These are phyloP conservation scores for Typhlichthys subterraneus DNA, from an alignment of 2,797 vertebrate genomes.

Conservation along the genomic window DNA sequence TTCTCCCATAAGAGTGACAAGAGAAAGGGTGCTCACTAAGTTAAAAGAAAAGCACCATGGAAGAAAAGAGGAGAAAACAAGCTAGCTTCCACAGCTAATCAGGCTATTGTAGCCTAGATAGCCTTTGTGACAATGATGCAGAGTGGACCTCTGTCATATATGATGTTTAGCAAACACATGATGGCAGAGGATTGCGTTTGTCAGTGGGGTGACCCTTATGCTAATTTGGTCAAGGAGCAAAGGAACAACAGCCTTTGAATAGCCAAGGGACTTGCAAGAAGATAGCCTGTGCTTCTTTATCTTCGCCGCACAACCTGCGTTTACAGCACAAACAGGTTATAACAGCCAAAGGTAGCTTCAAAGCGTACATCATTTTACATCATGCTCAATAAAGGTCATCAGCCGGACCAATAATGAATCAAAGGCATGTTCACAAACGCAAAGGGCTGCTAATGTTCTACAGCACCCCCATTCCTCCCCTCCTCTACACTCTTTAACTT, in stretches of 20 bases:
- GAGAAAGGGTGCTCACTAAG: conserved; percentile 54
- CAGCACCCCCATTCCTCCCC: conserved; percentile 44
- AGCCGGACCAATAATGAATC: conserved; percentile 87
- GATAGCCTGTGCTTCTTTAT: conserved; percentile 92
- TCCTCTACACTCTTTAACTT: conserved; percentile 1
- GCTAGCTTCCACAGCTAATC: conserved; percentile 90
- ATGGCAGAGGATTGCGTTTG: conserved; percentile 89
- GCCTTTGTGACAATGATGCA: conserved; percentile 88
- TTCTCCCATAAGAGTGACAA: conserved; percentile 18
- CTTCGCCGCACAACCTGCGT: conserved; percentile 88
- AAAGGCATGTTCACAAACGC: conserved; percentile 79
- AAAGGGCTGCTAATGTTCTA: conserved; percentile 57
- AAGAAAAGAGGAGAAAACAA: conserved; percentile 63
- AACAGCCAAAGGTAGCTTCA: conserved; percentile 86
- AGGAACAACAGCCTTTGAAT: conserved; percentile 95
- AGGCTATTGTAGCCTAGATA: conserved; percentile 70
- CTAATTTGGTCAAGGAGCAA: conserved; percentile 93
- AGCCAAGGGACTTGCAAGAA: conserved; percentile 95
- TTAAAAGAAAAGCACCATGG: conserved; percentile 42
- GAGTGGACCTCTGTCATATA: conserved; percentile 88
- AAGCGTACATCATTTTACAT: conserved; percentile 87
- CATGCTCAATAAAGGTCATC: conserved; percentile 97
- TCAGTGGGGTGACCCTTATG: conserved; percentile 86
- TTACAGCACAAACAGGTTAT: conserved; percentile 89
- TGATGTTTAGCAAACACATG: conserved; percentile 89